phyloP scores from a whole-genome alignment of 2,888 invertebrate genomes.

The Mythimna ferrago region DNA sequence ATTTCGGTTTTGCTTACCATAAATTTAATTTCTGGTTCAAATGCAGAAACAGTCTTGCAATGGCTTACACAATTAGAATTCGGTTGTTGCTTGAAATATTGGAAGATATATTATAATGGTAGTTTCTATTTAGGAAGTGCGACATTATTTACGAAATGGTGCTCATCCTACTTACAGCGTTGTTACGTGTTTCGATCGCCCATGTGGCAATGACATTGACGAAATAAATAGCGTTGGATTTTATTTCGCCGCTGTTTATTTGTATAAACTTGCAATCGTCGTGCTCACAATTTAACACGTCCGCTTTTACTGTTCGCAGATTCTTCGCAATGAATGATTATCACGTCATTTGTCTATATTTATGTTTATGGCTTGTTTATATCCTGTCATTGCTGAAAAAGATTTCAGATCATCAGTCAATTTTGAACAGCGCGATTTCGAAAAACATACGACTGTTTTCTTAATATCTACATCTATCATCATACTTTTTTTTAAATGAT shows the following conservation, averaged over 20 bases:
- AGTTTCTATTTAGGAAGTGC: constrained; percentile 40
- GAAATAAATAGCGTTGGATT: constrained; percentile 61
- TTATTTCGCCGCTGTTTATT: constrained; percentile 63
- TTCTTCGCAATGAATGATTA: constrained; percentile 47
- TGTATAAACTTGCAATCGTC: constrained; percentile 56
- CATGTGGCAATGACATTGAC: constrained; percentile 66
- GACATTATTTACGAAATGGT: constrained; percentile 43
- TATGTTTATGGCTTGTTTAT: constrained; percentile 33
- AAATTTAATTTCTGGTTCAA: constrained; percentile 60
- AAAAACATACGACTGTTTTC: constrained; percentile 6
- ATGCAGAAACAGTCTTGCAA: constrained; percentile 53
- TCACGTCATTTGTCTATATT: constrained; percentile 36
- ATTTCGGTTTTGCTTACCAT: constrained; percentile 46
- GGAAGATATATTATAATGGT: constrained; percentile 11
- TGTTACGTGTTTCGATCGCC: constrained; percentile 52
- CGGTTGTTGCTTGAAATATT: constrained; percentile 51
- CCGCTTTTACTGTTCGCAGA: constrained; percentile 47
- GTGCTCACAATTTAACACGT: constrained; percentile 44
- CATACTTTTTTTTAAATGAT: constrained; percentile 9
- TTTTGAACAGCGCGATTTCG: background rate
- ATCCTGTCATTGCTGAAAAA: constrained; percentile 29
- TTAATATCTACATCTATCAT: background rate
- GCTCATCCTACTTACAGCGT: constrained; percentile 50
- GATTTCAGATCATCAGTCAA: constrained; percentile 30
- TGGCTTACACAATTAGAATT: constrained; percentile 44